Percentiles rank a stretch among this genome's conserved stretches.
Conservation (phyloP, 2,113 vertebrate species). For the Chloebia gouldiae region DNA sequence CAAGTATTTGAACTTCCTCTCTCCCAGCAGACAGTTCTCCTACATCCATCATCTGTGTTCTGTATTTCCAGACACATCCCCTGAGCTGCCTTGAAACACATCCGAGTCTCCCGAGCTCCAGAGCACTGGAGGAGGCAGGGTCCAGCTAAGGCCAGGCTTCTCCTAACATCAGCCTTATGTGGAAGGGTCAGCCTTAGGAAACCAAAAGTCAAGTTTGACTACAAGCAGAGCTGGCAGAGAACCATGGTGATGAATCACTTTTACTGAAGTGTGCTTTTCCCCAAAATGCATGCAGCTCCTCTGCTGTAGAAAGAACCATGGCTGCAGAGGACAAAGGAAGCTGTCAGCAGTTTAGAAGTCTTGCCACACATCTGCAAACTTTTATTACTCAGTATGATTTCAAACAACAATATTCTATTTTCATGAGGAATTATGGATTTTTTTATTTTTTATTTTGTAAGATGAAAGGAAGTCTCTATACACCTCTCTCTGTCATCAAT, state of each 20-base stretch:
- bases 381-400: neutral
- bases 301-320: neutral
- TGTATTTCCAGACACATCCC: neutral
- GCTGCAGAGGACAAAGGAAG: neutral
- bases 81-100: neutral
- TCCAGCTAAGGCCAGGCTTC: neutral
- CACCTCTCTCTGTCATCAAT: neutral
- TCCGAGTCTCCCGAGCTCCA: neutral
- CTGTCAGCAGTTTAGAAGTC: neutral
- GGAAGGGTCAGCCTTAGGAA: neutral
- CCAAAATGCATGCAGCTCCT: accelerated
- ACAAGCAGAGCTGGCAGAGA: neutral
- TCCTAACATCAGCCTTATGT: neutral
- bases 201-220: neutral
- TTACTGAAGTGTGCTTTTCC: neutral
- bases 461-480: neutral
- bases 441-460: neutral
- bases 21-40: neutral
- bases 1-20: neutral
- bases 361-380: neutral
- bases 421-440: neutral
- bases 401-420: neutral
- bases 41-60: neutral
- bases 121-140: neutral
- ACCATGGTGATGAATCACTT: accelerated